phyloP scores from a whole-genome alignment of 2,797 vertebrate species.

The Eutrigla gurnardus region DNA sequence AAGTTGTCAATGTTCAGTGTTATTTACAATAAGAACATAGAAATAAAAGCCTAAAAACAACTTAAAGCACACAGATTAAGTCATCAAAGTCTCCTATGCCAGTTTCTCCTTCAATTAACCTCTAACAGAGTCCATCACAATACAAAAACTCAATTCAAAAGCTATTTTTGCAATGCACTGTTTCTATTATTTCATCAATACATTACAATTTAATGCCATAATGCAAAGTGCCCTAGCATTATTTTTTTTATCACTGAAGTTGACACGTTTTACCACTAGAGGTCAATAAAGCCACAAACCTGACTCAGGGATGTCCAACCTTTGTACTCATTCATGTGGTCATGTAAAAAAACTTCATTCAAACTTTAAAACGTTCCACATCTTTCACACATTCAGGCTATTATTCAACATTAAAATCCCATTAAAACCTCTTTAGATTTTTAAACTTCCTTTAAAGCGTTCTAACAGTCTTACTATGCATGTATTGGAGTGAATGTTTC shows the following conservation, averaged over 20 bases:
- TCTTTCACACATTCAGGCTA: no score
- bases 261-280: not conserved
- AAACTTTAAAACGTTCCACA: no score
- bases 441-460: no score
- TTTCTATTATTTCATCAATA: no score
- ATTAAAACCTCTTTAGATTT: no score
- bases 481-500: no score
- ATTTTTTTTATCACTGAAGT: not conserved
- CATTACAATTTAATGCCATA: not conserved
- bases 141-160: slow-evolving; percentile 75
- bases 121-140: slow-evolving; percentile 54
- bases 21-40: slow-evolving; percentile 59
- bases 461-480: no score
- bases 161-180: not conserved
- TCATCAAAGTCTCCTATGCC: slow-evolving; percentile 68
- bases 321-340: no score
- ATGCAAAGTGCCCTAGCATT: not conserved
- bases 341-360: no score
- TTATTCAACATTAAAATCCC: no score
- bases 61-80: slow-evolving; percentile 62
- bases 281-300: not conserved
- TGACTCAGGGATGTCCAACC: no score
- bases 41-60: slow-evolving; percentile 55
- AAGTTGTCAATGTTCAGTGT: slow-evolving; percentile 50
- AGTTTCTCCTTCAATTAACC: slow-evolving; percentile 55